These are phyloP conservation scores for Norana najaformis DNA, from an alignment of 2,888 invertebrate species.

Conservation along the genomic window DNA sequence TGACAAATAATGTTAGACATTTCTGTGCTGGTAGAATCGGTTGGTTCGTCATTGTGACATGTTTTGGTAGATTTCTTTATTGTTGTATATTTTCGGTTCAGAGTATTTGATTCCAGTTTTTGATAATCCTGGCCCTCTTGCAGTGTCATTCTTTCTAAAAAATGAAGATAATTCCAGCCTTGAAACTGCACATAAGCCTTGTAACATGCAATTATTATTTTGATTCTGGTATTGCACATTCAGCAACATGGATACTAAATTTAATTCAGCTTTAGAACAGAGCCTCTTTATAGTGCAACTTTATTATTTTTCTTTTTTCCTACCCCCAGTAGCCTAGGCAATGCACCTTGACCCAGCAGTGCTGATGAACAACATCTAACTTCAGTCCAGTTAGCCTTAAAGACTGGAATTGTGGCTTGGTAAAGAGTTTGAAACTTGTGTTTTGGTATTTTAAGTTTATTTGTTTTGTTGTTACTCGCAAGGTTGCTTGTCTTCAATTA, in stretches of 20 bases:
- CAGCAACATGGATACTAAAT: no score
- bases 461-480: not conserved
- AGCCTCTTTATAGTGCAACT: no score
- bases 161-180: no score
- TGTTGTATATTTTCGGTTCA: not conserved
- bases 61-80: not conserved
- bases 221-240: no score
- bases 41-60: not conserved
- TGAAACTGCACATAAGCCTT: no score
- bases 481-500: not conserved
- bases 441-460: not conserved
- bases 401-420: no score
- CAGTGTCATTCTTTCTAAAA: not conserved
- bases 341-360: not conserved
- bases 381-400: not conserved
- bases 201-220: no score
- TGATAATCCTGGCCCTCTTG: not conserved
- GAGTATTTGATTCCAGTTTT: not conserved
- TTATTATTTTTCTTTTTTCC: no score
- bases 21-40: not conserved
- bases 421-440: not conserved
- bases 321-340: no score
- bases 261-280: no score
- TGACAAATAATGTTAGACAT: not conserved
- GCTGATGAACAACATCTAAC: constrained; percentile 13